Evolutionary conservation across 2,888 invertebrate genomes (phyloP).

Genomic region (Ectemnius cavifrons): DNA sequence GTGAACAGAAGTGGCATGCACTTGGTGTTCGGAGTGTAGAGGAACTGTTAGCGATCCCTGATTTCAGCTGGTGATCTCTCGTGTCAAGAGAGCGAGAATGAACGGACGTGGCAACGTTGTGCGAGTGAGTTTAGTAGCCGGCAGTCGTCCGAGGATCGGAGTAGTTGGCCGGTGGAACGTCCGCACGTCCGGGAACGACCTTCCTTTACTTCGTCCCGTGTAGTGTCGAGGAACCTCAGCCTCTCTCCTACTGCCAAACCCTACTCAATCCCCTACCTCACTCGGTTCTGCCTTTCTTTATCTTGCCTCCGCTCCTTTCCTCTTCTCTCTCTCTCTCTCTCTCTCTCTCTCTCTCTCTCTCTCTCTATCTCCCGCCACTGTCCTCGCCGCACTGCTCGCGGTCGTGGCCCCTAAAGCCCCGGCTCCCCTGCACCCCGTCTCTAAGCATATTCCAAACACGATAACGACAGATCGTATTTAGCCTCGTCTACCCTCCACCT

Average conservation of each 20-base stretch:
- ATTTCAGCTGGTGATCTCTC: constrained; percentile 49
- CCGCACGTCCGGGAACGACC: constrained; percentile 61
- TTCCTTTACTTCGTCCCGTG: constrained; percentile 49
- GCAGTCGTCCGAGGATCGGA: constrained; percentile 52
- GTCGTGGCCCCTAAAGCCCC: too few species aligned
- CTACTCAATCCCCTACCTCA: constrained; percentile 26
- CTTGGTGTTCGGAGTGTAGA: not conserved
- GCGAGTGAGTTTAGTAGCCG: constrained; percentile 66
- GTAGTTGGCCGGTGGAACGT: constrained; percentile 59
- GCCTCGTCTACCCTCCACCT: constrained; percentile 7
- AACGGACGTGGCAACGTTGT: constrained; percentile 66
- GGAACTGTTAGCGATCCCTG: constrained; percentile 41
- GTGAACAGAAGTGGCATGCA: too few species aligned
- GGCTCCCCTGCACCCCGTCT: not conserved
- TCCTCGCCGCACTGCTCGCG: not conserved
- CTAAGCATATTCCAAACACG: constrained; percentile 7
- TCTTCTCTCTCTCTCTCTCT: not conserved
- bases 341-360: not conserved
- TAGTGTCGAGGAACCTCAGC: constrained; percentile 45
- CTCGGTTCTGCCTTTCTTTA: not conserved
- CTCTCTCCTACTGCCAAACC: constrained; percentile 29
- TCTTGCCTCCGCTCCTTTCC: not conserved
- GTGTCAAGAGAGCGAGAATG: constrained; percentile 54
- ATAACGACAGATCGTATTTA: constrained; percentile 9
- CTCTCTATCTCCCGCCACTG: not conserved